Evolutionary conservation across 2,888 invertebrate genomes (phyloP).

Genomic region (Mantis religiosa): DNA sequence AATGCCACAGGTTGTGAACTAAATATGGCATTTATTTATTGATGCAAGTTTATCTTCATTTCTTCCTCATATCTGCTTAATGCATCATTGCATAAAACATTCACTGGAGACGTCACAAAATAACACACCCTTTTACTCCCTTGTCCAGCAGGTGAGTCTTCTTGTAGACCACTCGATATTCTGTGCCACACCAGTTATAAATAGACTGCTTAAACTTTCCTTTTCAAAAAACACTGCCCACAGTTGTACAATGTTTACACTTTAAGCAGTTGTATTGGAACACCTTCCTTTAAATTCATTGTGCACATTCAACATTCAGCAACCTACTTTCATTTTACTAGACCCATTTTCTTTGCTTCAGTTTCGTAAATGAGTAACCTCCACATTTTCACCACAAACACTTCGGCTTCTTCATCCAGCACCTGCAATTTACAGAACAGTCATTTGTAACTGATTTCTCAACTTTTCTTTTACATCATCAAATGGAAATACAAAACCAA

Average conservation of each 20-base stretch:
- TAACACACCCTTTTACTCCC: no score
- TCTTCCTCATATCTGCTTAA: neutral
- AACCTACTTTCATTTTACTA: slow-evolving; percentile 55
- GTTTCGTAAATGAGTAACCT: slow-evolving; percentile 97
- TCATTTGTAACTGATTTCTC: no score
- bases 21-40: neutral
- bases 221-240: neutral
- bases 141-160: neutral
- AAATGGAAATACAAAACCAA: no score
- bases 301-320: neutral
- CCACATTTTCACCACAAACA: slow-evolving; percentile 99
- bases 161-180: neutral
- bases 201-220: neutral
- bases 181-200: neutral
- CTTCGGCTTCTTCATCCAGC: slow-evolving; percentile 98
- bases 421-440: slow-evolving; percentile 65
- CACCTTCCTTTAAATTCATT: neutral
- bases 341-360: slow-evolving; percentile 93
- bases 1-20: neutral
- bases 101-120: neutral
- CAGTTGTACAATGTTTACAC: neutral
- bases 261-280: neutral
- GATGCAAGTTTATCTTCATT: neutral
- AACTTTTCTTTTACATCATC: no score
- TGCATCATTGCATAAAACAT: neutral